These are phyloP conservation scores for Euwallacea fornicatus DNA, from an alignment of 1,140 invertebrate genomes.

Conservation along the genomic window DNA sequence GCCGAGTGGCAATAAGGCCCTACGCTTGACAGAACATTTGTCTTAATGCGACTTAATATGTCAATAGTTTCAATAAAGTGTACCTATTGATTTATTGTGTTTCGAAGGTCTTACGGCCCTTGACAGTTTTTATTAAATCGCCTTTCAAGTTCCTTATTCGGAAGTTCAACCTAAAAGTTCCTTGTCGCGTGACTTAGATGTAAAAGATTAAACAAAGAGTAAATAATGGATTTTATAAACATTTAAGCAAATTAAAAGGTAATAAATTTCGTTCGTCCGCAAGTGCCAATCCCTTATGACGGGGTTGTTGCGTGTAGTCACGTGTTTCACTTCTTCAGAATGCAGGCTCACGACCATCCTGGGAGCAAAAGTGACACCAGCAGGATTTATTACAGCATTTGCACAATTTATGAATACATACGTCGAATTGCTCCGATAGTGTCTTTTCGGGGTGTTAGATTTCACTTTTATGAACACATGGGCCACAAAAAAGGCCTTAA, in stretches of 20 bases:
- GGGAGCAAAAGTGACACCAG: slow-evolving; percentile 37
- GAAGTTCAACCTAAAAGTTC: too few relatives aligned
- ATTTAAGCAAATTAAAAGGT: too few relatives aligned
- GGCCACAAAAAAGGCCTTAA: neutral
- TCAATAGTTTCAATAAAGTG: slow-evolving; percentile 42
- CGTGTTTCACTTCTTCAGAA: slow-evolving; percentile 36
- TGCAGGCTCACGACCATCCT: slow-evolving; percentile 37
- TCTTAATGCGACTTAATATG: slow-evolving; percentile 42
- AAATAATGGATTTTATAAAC: too few relatives aligned
- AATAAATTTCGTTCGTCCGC: too few relatives aligned
- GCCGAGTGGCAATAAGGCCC: slow-evolving; percentile 35
- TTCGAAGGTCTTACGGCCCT: slow-evolving; percentile 18
- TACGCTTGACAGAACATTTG: slow-evolving; percentile 40
- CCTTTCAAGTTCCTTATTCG: too few relatives aligned
- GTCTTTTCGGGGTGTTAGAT: neutral
- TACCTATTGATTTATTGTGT: slow-evolving; percentile 40
- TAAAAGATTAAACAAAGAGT: too few relatives aligned
- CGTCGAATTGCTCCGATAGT: slow-evolving; percentile 31
- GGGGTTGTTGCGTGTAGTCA: neutral
- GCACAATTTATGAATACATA: slow-evolving; percentile 41
- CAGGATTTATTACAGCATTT: slow-evolving; percentile 38
- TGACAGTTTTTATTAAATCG: slow-evolving; percentile 29
- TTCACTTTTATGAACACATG: neutral
- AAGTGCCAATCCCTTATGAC: too few relatives aligned
- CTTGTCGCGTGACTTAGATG: too few relatives aligned